Evolutionary conservation across 2,113 vertebrate species (phyloP).

Genomic region (Tychaedon coryphoeus): DNA sequence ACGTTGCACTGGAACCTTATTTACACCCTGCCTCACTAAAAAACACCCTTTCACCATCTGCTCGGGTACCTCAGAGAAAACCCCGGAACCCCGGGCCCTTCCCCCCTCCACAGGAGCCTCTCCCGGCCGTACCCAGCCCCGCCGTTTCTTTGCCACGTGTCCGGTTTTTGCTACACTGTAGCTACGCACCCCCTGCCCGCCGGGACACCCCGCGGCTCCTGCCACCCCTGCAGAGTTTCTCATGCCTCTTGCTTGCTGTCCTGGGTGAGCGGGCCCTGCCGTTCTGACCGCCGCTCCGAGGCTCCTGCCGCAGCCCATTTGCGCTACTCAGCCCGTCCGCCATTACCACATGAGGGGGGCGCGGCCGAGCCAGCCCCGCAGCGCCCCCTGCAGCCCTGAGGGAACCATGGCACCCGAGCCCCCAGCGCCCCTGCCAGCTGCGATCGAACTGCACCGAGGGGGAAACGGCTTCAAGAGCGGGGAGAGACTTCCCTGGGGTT

Average conservation of each 20-base stretch:
- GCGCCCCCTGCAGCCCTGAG: not conserved
- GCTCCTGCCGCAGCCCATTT: rapidly evolving
- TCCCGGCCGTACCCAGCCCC: not conserved
- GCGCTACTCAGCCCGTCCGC: rapidly evolving
- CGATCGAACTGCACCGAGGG: not conserved
- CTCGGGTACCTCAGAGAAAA: not conserved
- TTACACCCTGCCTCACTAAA: not conserved
- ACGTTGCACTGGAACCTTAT: too few species aligned
- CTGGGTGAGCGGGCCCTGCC: not conserved
- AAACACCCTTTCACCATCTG: not conserved
- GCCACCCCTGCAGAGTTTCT: not conserved
- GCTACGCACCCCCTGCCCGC: too few species aligned
- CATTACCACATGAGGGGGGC: rapidly evolving
- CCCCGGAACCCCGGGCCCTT: rapidly evolving
- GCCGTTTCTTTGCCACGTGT: not conserved
- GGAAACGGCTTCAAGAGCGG: not conserved
- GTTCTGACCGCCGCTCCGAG: rapidly evolving
- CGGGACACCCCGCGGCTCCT: not conserved
- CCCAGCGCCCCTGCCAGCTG: not conserved
- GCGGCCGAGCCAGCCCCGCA: not conserved
- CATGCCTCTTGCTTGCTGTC: not conserved
- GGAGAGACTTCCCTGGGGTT: too few species aligned
- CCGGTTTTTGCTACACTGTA: not conserved
- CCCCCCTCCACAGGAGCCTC: not conserved
- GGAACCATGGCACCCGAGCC: rapidly evolving